These are phyloP conservation scores for Eudemis profundana DNA, from an alignment of 2,888 invertebrate species.

Conservation along the genomic window DNA sequence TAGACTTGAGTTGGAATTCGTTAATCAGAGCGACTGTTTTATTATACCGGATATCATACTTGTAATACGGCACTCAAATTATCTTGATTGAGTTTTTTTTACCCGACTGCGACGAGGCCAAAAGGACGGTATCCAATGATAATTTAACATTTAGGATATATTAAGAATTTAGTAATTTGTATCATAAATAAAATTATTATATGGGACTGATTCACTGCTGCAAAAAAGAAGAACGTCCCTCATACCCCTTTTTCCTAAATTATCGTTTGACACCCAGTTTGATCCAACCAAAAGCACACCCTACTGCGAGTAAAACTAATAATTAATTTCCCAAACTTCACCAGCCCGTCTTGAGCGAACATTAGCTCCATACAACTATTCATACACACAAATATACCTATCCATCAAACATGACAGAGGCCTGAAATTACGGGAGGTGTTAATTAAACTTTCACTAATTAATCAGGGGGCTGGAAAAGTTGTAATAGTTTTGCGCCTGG, in stretches of 20 bases:
- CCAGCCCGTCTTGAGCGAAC: background rate
- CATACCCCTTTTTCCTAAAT: too few species aligned
- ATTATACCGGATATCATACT: slow-evolving; percentile 8
- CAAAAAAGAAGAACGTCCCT: too few species aligned
- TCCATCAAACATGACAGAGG: slow-evolving; percentile 48
- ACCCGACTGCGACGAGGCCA: too few species aligned
- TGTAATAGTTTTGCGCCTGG: slow-evolving; percentile 37
- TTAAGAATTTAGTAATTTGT: too few species aligned
- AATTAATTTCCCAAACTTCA: slow-evolving; percentile 37
- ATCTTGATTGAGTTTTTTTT: background rate
- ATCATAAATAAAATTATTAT: too few species aligned
- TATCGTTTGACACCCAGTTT: too few species aligned
- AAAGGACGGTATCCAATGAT: too few species aligned
- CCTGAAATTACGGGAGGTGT: slow-evolving; percentile 59
- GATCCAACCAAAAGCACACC: too few species aligned
- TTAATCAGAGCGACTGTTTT: slow-evolving; percentile 27
- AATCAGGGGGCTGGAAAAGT: slow-evolving; percentile 59
- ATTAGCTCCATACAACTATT: slow-evolving; percentile 14
- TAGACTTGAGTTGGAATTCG: slow-evolving; percentile 30
- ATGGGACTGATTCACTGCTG: too few species aligned
- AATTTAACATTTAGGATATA: too few species aligned
- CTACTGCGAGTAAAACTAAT: too few species aligned
- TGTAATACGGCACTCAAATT: background rate
- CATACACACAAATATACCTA: slow-evolving; percentile 30
- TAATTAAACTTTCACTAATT: slow-evolving; percentile 73